A percentile compares a stretch with the other conserved stretches of the same genome.
Conservation (phyloP, 1,140 invertebrate species). For the Pogonognathellus flavescens region DNA sequence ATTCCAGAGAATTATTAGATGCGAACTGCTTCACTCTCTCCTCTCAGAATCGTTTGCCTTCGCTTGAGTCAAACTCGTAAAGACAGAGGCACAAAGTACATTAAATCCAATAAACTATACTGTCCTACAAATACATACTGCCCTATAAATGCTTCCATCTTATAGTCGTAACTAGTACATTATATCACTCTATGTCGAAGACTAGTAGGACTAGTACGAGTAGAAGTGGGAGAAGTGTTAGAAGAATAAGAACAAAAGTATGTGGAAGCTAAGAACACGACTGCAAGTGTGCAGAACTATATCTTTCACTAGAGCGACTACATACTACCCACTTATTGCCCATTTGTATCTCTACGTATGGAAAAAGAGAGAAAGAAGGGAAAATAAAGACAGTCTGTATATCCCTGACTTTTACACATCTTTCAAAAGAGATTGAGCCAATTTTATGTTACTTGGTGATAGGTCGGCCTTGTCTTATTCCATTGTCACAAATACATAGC, state of each 20-base stretch:
- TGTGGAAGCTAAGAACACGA: too few relatives aligned
- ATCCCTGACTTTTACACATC: constrained; percentile 10
- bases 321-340: constrained; percentile 28
- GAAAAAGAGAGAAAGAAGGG: neutral
- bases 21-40: constrained; percentile 10
- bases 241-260: too few relatives aligned
- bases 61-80: constrained; percentile 21
- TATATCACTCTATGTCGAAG: too few relatives aligned
- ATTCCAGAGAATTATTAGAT: neutral
- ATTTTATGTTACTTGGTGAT: constrained; percentile 28
- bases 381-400: neutral
- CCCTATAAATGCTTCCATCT: neutral
- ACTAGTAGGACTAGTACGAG: too few relatives aligned
- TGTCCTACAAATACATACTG: neutral
- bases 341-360: constrained; percentile 37
- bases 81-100: constrained; percentile 38
- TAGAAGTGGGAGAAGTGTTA: too few relatives aligned
- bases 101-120: constrained; percentile 37
- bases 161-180: neutral
- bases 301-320: neutral
- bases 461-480: constrained; percentile 14
- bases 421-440: constrained; percentile 41
- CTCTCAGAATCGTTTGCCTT: neutral
- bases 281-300: too few relatives aligned
- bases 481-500: neutral